These are phyloP conservation scores for Cheilosia pagana DNA, from an alignment of 2,888 invertebrate genomes.

Conservation along the genomic window DNA sequence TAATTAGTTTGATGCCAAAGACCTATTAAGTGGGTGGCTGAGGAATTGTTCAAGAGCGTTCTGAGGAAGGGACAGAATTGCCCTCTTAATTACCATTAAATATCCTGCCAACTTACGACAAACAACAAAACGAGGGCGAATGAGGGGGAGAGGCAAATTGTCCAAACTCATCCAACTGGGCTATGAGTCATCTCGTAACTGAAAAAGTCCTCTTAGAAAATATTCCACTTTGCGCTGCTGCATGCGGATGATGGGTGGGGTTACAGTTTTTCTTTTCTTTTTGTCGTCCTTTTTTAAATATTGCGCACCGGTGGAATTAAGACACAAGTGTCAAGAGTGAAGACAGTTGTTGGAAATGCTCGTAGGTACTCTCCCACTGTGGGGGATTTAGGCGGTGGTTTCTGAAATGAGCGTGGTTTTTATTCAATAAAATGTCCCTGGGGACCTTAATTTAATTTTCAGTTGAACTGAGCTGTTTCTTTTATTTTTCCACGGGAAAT, in stretches of 20 bases:
- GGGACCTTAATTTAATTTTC: neutral
- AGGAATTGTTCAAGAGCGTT: slow-evolving; percentile 36
- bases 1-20: slow-evolving; percentile 43
- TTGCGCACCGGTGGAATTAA: slow-evolving; percentile 32
- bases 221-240: slow-evolving; percentile 32
- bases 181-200: slow-evolving; percentile 57
- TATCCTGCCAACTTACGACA: slow-evolving; percentile 11
- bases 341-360: slow-evolving; percentile 11
- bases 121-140: neutral
- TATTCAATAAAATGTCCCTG: neutral
- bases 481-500: no score
- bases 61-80: slow-evolving; percentile 18
- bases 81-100: slow-evolving; percentile 44
- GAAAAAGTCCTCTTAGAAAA: slow-evolving; percentile 44
- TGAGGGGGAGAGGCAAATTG: slow-evolving; percentile 22
- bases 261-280: slow-evolving; percentile 32
- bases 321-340: slow-evolving; percentile 29
- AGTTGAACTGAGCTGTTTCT: no score
- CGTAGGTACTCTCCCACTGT: neutral
- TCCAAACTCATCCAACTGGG: slow-evolving; percentile 40
- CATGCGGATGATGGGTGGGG: slow-evolving; percentile 61
- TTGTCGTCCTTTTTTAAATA: slow-evolving; percentile 32
- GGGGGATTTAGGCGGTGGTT: neutral
- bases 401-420: neutral
- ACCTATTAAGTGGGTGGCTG: slow-evolving; percentile 36